Conservation (phyloP, 2,888 invertebrate species). For the Nomada fucata region DNA sequence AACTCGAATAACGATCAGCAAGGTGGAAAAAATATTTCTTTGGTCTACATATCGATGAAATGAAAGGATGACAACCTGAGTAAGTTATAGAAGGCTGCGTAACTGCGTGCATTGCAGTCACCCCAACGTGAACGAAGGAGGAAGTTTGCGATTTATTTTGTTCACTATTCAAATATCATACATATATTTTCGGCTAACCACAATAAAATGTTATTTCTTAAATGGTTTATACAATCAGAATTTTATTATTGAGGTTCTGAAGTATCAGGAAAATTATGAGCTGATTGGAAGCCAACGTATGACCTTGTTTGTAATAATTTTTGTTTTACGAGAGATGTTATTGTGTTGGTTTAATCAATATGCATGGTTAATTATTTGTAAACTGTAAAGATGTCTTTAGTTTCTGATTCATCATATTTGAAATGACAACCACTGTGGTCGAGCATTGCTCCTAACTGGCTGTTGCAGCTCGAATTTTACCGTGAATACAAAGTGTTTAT, state of each 20-base stretch:
- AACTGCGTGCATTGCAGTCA: conserved; percentile 54
- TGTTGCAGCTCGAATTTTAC: conserved; percentile 49
- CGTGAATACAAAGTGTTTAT: conserved; percentile 43
- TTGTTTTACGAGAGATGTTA: not conserved
- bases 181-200: not conserved
- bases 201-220: not conserved
- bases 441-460: conserved; percentile 49
- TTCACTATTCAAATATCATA: not conserved
- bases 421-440: conserved; percentile 54
- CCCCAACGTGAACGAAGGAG: conserved; percentile 42
- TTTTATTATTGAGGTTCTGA: not conserved
- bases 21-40: not conserved
- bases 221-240: not conserved
- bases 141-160: conserved; percentile 15
- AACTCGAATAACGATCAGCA: not conserved
- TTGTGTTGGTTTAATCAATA: not conserved
- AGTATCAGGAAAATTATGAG: not conserved
- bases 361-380: not conserved
- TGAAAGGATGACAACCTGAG: conserved; percentile 27
- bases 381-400: not conserved
- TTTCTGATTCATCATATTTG: not conserved
- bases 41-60: not conserved
- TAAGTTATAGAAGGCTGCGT: conserved; percentile 48
- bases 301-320: not conserved
- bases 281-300: not conserved